A percentile compares a stretch with the other conserved stretches of the same genome.
Evolutionary conservation across 2,888 invertebrate genomes (phyloP).

Genomic region (Aporophyla lueneburgensis): DNA sequence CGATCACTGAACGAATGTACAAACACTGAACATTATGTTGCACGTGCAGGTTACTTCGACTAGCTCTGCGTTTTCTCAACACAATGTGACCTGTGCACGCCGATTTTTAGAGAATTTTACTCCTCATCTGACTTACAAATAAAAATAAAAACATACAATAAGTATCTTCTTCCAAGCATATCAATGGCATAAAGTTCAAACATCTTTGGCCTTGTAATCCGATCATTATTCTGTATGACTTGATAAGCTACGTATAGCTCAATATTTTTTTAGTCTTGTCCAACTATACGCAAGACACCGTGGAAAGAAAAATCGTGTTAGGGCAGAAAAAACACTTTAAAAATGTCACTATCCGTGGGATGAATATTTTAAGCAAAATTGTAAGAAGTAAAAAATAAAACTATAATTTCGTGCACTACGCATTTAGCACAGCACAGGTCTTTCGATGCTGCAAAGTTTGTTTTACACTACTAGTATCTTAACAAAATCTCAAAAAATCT

Average conservation of each 20-base stretch:
- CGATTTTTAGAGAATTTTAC: conserved; percentile 47
- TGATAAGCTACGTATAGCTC: neutral
- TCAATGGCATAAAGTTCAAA: too few relatives aligned
- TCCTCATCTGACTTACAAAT: conserved; percentile 18
- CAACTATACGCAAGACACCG: neutral
- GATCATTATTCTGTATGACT: conserved; percentile 1
- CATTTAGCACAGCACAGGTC: neutral
- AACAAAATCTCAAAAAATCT: neutral
- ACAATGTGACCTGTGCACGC: conserved; percentile 64
- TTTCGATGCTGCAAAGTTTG: neutral
- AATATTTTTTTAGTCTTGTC: neutral
- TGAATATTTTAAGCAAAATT: neutral
- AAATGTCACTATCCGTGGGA: too few relatives aligned
- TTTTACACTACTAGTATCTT: neutral
- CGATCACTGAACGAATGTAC: conserved; percentile 75
- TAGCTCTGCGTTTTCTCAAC: conserved; percentile 68
- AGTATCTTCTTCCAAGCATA: too few relatives aligned
- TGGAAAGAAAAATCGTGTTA: neutral
- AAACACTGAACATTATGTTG: conserved; percentile 70
- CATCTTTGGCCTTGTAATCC: too few relatives aligned
- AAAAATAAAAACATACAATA: neutral
- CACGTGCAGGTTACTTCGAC: conserved; percentile 68
- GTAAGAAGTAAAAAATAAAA: neutral
- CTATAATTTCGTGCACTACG: neutral
- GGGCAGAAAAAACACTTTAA: too few relatives aligned